These are phyloP conservation scores for Drosophila ficusphila DNA, from an alignment of 1,140 invertebrate genomes.

Conservation along the genomic window DNA sequence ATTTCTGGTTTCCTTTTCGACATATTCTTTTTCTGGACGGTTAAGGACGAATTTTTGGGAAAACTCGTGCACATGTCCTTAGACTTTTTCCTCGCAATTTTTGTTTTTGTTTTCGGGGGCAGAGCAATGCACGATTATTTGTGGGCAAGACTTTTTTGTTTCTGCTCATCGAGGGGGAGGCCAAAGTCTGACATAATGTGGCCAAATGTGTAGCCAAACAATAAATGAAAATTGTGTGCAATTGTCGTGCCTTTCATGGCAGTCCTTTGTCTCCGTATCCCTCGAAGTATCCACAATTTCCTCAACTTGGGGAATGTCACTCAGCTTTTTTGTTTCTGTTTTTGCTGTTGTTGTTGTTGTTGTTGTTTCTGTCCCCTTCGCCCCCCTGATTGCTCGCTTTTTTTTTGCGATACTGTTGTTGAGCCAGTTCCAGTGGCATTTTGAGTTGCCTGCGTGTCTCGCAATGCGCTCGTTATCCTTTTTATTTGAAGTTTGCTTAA, in stretches of 20 bases:
- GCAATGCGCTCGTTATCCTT: conserved; percentile 77
- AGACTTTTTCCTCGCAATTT: conserved; percentile 25
- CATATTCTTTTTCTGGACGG: background rate
- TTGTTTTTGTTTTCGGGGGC: background rate
- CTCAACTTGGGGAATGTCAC: conserved; percentile 37
- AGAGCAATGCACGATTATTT: conserved; percentile 64
- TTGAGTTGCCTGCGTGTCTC: conserved; percentile 72
- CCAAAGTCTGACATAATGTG: conserved; percentile 68
- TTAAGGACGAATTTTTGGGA: conserved; percentile 11
- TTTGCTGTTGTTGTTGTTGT: too few relatives aligned
- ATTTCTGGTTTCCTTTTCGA: conserved; percentile 32
- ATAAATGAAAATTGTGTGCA: conserved; percentile 83
- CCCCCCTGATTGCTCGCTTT: conserved; percentile 54
- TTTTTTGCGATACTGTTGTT: conserved; percentile 51
- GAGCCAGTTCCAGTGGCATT: conserved; percentile 63
- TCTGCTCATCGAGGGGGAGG: conserved; percentile 14
- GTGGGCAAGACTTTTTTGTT: conserved; percentile 48
- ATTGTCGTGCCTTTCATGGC: conserved; percentile 69
- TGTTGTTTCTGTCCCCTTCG: background rate
- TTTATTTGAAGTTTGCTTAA: conserved; percentile 83
- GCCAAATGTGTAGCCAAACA: conserved; percentile 81
- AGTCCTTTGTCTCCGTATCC: conserved; percentile 4
- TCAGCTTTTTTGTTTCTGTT: too few relatives aligned
- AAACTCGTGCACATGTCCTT: conserved; percentile 4
- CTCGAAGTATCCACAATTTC: conserved; percentile 25